A percentile compares a stretch with the other conserved stretches of the same genome.
Evolutionary conservation across 64 coral and sea anemone species (phyloP).

Genomic region (Astreopora myriophthalma): DNA sequence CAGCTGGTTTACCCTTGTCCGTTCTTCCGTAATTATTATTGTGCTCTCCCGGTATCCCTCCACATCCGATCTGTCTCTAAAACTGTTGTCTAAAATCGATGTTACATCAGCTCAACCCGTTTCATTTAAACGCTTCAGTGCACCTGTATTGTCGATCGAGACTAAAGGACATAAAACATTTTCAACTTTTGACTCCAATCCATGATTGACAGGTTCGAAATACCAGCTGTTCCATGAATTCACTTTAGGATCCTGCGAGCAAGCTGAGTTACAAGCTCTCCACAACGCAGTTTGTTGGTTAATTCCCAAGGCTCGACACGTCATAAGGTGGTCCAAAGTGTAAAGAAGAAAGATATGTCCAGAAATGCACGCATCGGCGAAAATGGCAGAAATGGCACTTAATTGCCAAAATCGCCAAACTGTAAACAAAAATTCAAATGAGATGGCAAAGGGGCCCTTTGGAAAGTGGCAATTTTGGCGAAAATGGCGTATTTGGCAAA

Average conservation of each 20-base stretch:
- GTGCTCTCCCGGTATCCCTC: not conserved
- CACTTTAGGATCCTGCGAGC: conserved; percentile 38
- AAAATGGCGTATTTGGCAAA: no score
- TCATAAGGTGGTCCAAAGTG: conserved; percentile 62
- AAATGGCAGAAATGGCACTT: no score
- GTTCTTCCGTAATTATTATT: conserved; percentile 46
- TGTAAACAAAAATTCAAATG: no score
- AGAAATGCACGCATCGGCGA: no score
- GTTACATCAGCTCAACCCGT: not conserved
- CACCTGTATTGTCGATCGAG: not conserved
- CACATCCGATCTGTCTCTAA: not conserved
- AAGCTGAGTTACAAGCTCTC: conserved; percentile 54
- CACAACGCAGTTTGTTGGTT: conserved; percentile 48
- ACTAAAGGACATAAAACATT: conserved; percentile 24
- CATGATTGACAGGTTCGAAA: conserved; percentile 71
- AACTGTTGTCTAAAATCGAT: not conserved
- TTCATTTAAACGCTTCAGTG: no score
- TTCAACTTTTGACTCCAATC: conserved; percentile 42
- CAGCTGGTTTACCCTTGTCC: conserved; percentile 33
- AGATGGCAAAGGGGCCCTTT: no score
- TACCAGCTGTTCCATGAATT: conserved; percentile 85
- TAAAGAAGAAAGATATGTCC: conserved; percentile 34
- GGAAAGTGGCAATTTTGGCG: no score
- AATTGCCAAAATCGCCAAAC: no score
- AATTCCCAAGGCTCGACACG: conserved; percentile 35